Evolutionary conservation across 1,140 invertebrate genomes (phyloP), one percentile per base, ranked within the genome.

Genomic region (Lepidostoma basale): DNA sequence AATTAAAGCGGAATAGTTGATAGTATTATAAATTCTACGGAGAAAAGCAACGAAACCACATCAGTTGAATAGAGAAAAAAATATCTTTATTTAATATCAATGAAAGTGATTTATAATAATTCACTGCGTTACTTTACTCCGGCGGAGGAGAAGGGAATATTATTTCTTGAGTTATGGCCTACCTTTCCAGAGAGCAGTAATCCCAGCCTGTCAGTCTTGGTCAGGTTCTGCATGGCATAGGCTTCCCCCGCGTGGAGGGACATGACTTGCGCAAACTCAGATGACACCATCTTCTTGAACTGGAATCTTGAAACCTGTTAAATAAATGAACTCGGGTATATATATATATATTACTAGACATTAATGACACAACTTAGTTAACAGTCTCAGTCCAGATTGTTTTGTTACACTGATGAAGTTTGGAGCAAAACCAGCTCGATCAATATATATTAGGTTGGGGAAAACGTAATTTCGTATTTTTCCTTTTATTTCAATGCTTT

Each of bases 181-280:
- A 87, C 89, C 82, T 90, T 94, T 73, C 94, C 93, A 39, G 87
- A 88, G 2, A 95, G 82, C 9, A 95, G 81, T 0, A 96, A 74
- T 0, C 89, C 92, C 0, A 95, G 79, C 68, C 93, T 83, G 75
- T 95, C 93, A 0, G 92, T 95, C 70, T 89, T 87, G 0, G 93
- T 95, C 6, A 96, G 81, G 77, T 93, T 91, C 81, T 95, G 92
- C 83, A 94, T 91, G 4, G 93, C 93, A 75, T 96, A 96, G 1
- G 91, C 90, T 78, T 95, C 94, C 0, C 93, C 90, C 0, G 92
- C 89, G 73, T 95, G 92, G 1, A 95, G 77, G 0, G 90, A 92
- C 86, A 93, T 89, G 68, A 95, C 87, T 67, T 92, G 89, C 0
- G 92, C 91, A 74, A 92, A 92, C 76, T 95, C 92, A 0, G 89